phyloP scores from a whole-genome alignment of 1,140 invertebrate species.

The Neelides sp. region DNA sequence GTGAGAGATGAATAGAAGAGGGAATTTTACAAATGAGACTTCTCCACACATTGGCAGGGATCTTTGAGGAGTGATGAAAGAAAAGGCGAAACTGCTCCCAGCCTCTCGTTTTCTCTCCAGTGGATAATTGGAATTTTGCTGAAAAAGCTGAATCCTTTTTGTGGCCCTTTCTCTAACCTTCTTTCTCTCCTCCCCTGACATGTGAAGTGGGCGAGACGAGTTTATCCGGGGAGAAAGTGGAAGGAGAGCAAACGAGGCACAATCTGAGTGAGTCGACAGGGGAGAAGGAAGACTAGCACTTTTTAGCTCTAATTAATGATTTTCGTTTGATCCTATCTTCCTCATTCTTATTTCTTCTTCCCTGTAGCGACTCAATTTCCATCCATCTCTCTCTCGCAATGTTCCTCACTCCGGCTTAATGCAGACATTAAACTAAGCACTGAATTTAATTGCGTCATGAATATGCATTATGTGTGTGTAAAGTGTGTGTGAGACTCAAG shows the following conservation, averaged over 20 bases:
- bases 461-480: slow-evolving; percentile 4
- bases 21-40: too few relatives aligned
- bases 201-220: background rate
- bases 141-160: slow-evolving; percentile 12
- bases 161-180: slow-evolving; percentile 1
- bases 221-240: background rate
- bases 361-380: background rate
- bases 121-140: slow-evolving; percentile 15
- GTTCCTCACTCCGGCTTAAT: slow-evolving; percentile 1
- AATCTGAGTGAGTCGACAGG: too few relatives aligned
- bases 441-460: slow-evolving; percentile 13
- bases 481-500: too few relatives aligned
- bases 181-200: slow-evolving; percentile 9
- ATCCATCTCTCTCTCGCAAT: slow-evolving; percentile 2
- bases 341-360: slow-evolving; percentile 15
- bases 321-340: slow-evolving; percentile 28
- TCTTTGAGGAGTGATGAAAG: too few relatives aligned
- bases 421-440: background rate
- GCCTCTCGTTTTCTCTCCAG: slow-evolving; percentile 11
- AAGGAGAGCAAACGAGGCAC: background rate
- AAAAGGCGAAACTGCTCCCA: slow-evolving; percentile 6
- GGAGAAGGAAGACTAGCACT: slow-evolving; percentile 14
- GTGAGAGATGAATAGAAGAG: too few relatives aligned
- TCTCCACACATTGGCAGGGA: too few relatives aligned
- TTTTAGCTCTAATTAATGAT: slow-evolving; percentile 29